Evolutionary conservation across 2,113 vertebrate species (phyloP).

Genomic region (Ptilonorhynchus violaceus): DNA sequence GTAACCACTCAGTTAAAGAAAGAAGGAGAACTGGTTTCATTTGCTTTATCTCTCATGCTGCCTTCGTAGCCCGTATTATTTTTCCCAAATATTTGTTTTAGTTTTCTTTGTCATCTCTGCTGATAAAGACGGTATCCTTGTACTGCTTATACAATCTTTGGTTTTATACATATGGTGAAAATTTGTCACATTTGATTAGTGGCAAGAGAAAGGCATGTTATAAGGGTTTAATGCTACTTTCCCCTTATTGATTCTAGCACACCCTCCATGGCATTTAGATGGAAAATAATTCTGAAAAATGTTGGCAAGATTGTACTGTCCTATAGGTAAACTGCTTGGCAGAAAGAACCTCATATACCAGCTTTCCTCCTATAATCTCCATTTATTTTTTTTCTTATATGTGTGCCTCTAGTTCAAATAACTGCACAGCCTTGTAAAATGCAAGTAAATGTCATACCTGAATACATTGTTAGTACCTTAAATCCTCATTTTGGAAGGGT

Average conservation of each 20-base stretch:
- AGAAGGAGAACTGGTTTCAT: background rate
- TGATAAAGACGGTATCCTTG: background rate
- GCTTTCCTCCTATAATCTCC: constrained; percentile 5
- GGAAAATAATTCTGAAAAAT: background rate
- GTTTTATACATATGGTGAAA: background rate
- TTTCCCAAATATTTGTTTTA: background rate
- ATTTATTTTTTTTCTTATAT: background rate
- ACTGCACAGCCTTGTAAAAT: background rate
- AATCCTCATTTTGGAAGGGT: constrained; percentile 3
- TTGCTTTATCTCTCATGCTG: background rate
- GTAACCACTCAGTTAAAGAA: background rate
- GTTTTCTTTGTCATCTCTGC: background rate
- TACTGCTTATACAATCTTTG: background rate
- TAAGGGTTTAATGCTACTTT: background rate
- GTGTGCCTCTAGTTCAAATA: constrained; percentile 2
- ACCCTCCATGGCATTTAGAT: background rate
- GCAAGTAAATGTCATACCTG: constrained; percentile 42
- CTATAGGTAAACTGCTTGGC: background rate
- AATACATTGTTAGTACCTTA: background rate
- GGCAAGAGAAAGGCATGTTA: background rate
- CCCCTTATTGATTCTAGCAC: background rate
- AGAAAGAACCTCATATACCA: background rate
- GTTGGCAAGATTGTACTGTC: background rate
- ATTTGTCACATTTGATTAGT: background rate
- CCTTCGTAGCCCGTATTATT: background rate